phyloP scores from a whole-genome alignment of 2,113 vertebrate species.

The Labeo rohita region DNA sequence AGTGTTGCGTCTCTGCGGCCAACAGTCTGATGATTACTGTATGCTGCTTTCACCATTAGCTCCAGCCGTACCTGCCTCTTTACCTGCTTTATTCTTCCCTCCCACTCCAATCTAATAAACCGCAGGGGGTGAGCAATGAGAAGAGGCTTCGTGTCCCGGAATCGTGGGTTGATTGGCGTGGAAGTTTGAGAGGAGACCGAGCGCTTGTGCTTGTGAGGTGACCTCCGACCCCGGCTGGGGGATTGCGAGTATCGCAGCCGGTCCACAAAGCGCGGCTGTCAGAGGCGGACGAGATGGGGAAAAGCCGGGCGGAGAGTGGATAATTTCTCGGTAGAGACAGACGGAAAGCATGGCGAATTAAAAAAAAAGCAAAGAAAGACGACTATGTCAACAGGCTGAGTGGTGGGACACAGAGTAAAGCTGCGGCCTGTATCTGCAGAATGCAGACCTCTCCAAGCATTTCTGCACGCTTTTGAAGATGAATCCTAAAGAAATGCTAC shows the following conservation, averaged over 20 bases:
- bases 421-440: constrained; percentile 55
- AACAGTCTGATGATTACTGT: constrained; percentile 75
- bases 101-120: constrained; percentile 48
- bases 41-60: constrained; percentile 58
- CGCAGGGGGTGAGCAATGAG: constrained; percentile 25
- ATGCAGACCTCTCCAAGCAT: constrained; percentile 51
- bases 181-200: constrained; percentile 12
- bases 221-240: constrained; percentile 66
- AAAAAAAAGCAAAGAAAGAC: constrained; percentile 62
- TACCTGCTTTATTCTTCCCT: constrained; percentile 38
- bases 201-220: constrained; percentile 53
- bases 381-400: constrained; percentile 65
- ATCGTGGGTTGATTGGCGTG: constrained; percentile 38
- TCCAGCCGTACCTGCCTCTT: constrained; percentile 27
- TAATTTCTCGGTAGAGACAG: constrained; percentile 23
- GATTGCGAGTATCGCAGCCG: constrained; percentile 70
- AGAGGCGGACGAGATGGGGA: constrained; percentile 29
- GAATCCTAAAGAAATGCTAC: constrained; percentile 62
- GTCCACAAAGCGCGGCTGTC: constrained; percentile 71
- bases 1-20: constrained; percentile 78
- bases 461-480: constrained; percentile 60
- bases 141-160: not conserved
- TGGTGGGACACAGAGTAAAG: constrained; percentile 54
- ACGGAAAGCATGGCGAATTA: constrained; percentile 52
- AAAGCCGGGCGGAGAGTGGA: constrained; percentile 9